These are phyloP conservation scores for Lagenorhynchus albirostris DNA, from an alignment of 2,113 vertebrate species.

Conservation along the genomic window DNA sequence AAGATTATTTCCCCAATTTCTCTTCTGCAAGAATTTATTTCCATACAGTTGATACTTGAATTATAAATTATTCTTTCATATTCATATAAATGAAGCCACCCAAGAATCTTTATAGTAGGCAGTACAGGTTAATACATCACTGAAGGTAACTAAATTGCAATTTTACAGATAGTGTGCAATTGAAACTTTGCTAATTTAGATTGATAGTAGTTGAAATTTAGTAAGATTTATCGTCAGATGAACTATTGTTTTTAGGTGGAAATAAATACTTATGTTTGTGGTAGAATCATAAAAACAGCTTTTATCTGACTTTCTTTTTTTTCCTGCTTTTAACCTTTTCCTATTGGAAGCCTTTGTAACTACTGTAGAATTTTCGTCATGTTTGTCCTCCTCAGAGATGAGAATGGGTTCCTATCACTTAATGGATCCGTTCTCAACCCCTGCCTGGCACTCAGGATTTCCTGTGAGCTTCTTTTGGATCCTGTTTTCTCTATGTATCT, in stretches of 20 bases:
- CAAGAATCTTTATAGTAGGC: constrained; percentile 2
- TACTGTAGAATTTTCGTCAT: background rate
- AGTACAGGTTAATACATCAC: background rate
- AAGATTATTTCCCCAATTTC: constrained; percentile 48
- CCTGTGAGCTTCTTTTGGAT: background rate
- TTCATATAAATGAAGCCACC: background rate
- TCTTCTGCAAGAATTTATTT: constrained; percentile 37
- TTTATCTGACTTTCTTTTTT: background rate
- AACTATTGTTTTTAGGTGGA: background rate
- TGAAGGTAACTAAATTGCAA: background rate
- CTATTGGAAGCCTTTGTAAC: background rate
- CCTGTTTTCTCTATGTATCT: background rate
- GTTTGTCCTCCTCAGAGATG: background rate
- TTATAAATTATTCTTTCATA: constrained; percentile 31
- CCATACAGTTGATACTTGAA: constrained; percentile 28
- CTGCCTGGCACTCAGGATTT: background rate
- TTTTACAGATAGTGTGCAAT: background rate
- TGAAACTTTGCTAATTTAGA: background rate
- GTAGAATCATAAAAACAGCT: background rate
- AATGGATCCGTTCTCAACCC: background rate
- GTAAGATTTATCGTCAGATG: background rate
- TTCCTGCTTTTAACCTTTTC: background rate
- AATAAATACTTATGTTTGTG: background rate
- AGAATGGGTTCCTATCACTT: background rate
- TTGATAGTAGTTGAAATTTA: constrained; percentile 1